Evolutionary conservation across 1,140 invertebrate species (phyloP).

Genomic region (Drosophila arizonae): DNA sequence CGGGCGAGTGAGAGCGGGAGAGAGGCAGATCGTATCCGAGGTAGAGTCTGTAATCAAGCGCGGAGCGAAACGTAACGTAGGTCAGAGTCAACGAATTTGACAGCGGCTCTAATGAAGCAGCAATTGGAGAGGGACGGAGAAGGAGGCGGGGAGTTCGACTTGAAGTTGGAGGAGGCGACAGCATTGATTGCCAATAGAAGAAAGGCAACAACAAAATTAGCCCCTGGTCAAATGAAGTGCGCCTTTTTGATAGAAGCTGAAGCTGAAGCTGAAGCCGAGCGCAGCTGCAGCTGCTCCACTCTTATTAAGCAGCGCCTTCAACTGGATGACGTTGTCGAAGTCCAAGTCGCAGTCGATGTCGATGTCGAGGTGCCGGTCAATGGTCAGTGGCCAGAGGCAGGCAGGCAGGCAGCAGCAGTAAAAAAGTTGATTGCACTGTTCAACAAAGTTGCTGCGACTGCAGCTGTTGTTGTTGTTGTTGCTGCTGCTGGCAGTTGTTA

Average conservation of each 20-base stretch:
- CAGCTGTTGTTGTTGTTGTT: not conserved
- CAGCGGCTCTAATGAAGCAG: slow-evolving; percentile 37
- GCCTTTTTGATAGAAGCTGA: slow-evolving; percentile 34
- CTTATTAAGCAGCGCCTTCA: slow-evolving; percentile 64
- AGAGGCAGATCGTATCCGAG: slow-evolving; percentile 22
- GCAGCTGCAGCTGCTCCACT: slow-evolving; percentile 54
- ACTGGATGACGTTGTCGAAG: slow-evolving; percentile 36
- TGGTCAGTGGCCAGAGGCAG: slow-evolving; percentile 57
- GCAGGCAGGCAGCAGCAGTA: slow-evolving; percentile 4
- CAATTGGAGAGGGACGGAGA: not conserved
- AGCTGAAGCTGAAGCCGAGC: slow-evolving; percentile 23
- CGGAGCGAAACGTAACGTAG: slow-evolving; percentile 66
- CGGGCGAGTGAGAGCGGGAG: not conserved
- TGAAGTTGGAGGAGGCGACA: slow-evolving; percentile 17
- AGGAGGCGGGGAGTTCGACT: not conserved
- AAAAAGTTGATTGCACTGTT: slow-evolving; percentile 56
- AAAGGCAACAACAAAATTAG: slow-evolving; percentile 32
- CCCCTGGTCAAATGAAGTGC: slow-evolving; percentile 54
- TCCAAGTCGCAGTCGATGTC: not conserved
- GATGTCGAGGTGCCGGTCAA: slow-evolving; percentile 69
- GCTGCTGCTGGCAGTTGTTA: slow-evolving; percentile 64
- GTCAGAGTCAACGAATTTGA: slow-evolving; percentile 66
- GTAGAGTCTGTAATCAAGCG: slow-evolving; percentile 63
- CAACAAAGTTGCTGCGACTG: slow-evolving; percentile 29
- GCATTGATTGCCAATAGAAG: slow-evolving; percentile 55